These are phyloP conservation scores for Cabera pusaria DNA, from an alignment of 2,888 invertebrate genomes.

Conservation along the genomic window DNA sequence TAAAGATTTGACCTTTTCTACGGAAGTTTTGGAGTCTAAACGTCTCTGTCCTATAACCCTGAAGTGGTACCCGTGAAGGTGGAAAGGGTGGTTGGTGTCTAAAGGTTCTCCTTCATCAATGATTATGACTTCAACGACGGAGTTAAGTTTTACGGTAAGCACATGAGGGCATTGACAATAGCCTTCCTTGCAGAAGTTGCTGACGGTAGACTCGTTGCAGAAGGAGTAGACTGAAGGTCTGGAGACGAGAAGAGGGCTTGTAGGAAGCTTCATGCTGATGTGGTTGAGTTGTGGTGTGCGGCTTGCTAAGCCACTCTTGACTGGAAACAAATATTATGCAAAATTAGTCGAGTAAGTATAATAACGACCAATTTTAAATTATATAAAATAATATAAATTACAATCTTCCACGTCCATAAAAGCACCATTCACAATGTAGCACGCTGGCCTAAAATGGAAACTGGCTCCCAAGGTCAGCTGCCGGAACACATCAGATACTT, in stretches of 20 bases:
- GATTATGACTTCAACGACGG: conserved; percentile 92
- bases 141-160: conserved; percentile 86
- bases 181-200: conserved; percentile 84
- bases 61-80: conserved; percentile 92
- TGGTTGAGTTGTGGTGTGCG: conserved; percentile 95
- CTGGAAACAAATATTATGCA: no score
- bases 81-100: conserved; percentile 95
- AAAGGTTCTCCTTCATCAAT: conserved; percentile 93
- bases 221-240: conserved; percentile 85
- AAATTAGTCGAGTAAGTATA: no score
- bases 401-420: no score
- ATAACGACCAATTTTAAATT: no score
- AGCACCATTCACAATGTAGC: no score
- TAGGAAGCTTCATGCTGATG: conserved; percentile 90
- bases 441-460: no score
- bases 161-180: conserved; percentile 94
- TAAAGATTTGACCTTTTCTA: conserved; percentile 85
- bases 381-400: no score
- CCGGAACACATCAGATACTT: no score
- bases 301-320: no score
- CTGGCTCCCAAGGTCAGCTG: no score
- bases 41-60: conserved; percentile 91
- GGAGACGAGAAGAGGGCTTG: conserved; percentile 88
- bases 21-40: conserved; percentile 85
- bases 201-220: conserved; percentile 89